phyloP scores from a whole-genome alignment of 2,888 invertebrate genomes.

The Oscheius sp. region DNA sequence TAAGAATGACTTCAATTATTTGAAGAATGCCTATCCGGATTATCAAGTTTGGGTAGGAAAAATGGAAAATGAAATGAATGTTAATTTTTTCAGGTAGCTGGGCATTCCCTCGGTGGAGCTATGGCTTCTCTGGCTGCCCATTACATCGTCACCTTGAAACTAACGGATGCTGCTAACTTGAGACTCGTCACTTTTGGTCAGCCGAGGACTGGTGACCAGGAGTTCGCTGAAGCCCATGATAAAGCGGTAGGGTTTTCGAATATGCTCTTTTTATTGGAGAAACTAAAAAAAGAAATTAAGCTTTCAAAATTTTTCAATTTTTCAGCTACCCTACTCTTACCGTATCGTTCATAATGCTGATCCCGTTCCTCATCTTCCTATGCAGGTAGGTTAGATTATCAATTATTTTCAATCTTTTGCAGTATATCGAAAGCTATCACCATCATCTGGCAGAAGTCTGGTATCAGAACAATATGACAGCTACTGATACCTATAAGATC shows the following conservation, averaged over 20 bases:
- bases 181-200: constrained; percentile 59
- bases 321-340: constrained; percentile 44
- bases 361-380: constrained; percentile 52
- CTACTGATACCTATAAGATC: constrained; percentile 32
- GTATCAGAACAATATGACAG: constrained; percentile 59
- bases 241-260: constrained; percentile 18
- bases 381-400: no score
- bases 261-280: not conserved
- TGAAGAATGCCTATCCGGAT: constrained; percentile 38
- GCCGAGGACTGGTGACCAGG: constrained; percentile 57
- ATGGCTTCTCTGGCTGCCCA: constrained; percentile 54
- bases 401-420: no score
- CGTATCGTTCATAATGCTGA: constrained; percentile 53
- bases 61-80: no score
- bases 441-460: constrained; percentile 55
- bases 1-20: constrained; percentile 36
- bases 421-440: constrained; percentile 43
- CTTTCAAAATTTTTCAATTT: no score
- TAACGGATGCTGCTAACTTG: constrained; percentile 37
- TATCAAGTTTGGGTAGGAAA: constrained; percentile 50
- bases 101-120: constrained; percentile 57
- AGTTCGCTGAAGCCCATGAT: constrained; percentile 52
- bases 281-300: not conserved
- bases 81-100: no score
- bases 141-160: constrained; percentile 38